phyloP scores from a whole-genome alignment of 2,888 invertebrate species.

The Eilema caniola region DNA sequence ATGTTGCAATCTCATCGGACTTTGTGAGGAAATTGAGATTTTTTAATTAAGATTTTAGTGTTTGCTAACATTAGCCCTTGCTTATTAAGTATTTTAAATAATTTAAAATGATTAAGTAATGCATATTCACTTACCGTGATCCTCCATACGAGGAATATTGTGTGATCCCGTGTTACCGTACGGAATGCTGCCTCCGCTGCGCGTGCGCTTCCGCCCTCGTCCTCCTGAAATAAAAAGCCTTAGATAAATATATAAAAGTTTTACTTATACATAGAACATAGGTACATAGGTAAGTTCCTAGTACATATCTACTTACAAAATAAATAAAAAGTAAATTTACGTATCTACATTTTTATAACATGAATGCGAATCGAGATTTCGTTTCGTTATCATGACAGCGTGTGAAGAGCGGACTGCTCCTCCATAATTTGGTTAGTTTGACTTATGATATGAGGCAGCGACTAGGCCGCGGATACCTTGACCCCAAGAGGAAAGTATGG shows the following conservation, averaged over 20 bases:
- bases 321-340: no score
- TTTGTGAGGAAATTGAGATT: neutral
- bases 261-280: neutral
- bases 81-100: neutral
- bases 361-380: no score
- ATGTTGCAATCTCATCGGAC: neutral
- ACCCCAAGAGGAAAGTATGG: no score
- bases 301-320: no score
- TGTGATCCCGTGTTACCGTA: slow-evolving; percentile 91
- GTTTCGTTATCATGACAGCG: no score
- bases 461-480: no score
- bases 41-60: neutral
- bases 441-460: no score
- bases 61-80: no score
- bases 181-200: slow-evolving; percentile 91
- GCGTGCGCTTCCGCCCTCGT: slow-evolving; percentile 78
- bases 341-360: no score
- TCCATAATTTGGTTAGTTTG: no score
- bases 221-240: slow-evolving; percentile 65
- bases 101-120: neutral
- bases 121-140: slow-evolving; percentile 89
- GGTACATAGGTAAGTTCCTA: no score
- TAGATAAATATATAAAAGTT: neutral
- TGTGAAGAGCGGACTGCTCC: no score
- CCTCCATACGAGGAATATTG: slow-evolving; percentile 95